phyloP scores from a whole-genome alignment of 1,140 invertebrate species.

The Drosophila serrata region DNA sequence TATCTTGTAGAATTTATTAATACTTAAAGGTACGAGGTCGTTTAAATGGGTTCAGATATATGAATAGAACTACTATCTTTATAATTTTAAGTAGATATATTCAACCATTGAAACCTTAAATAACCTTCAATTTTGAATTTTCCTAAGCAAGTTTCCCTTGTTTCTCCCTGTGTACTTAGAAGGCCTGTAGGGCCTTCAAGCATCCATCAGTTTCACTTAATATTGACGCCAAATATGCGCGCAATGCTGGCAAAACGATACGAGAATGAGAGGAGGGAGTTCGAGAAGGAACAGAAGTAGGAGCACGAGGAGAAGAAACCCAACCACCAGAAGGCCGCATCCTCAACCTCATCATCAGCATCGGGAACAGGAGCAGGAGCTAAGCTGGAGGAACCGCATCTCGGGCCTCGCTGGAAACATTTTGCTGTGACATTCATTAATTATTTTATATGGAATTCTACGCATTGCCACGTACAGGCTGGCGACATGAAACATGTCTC shows the following conservation, averaged over 20 bases:
- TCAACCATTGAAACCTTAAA: too few species aligned
- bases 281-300: neutral
- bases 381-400: slow-evolving; percentile 27
- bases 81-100: neutral
- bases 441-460: slow-evolving; percentile 85
- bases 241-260: slow-evolving; percentile 84
- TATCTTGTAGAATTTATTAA: neutral
- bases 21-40: too few species aligned
- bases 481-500: slow-evolving; percentile 84
- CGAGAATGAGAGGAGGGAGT: slow-evolving; percentile 41
- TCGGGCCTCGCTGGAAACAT: slow-evolving; percentile 63
- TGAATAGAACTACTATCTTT: neutral
- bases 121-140: neutral
- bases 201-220: slow-evolving; percentile 85
- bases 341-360: slow-evolving; percentile 13
- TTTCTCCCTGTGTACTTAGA: slow-evolving; percentile 35
- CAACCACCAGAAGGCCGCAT: slow-evolving; percentile 14
- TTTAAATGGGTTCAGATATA: neutral
- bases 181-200: slow-evolving; percentile 49
- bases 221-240: slow-evolving; percentile 85
- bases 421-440: slow-evolving; percentile 85
- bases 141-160: neutral
- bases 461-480: slow-evolving; percentile 83
- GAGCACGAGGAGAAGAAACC: slow-evolving; percentile 10
- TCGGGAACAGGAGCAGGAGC: slow-evolving; percentile 7